Conservation (phyloP, 2,888 invertebrate genomes). For the Peribatodes rhomboidaria region DNA sequence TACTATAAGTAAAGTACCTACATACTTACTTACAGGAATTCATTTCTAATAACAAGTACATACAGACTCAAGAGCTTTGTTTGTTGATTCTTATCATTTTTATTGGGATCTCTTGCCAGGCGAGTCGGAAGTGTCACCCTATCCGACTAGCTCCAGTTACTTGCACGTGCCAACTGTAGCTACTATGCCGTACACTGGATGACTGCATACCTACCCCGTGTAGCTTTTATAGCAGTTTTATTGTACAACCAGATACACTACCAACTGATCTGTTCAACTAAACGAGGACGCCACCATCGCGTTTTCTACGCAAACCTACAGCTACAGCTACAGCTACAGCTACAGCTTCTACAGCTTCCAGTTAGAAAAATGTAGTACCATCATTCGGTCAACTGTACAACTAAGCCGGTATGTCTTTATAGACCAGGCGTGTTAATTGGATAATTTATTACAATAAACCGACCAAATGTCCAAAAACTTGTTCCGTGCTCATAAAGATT, state of each 20-base stretch:
- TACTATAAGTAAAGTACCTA: not conserved
- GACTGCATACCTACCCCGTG: not conserved
- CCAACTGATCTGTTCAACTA: not conserved
- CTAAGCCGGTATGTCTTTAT: not conserved
- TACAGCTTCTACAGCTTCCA: not conserved
- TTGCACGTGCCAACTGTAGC: slow-evolving; percentile 10
- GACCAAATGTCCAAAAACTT: not conserved
- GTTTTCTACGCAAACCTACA: not conserved
- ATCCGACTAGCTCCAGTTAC: slow-evolving; percentile 11
- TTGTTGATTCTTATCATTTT: not conserved
- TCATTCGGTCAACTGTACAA: not conserved
- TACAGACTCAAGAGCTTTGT: not conserved
- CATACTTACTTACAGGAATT: not conserved
- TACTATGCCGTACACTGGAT: slow-evolving; percentile 15
- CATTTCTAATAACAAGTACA: not conserved
- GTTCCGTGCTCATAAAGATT: not conserved
- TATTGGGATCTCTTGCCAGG: not conserved
- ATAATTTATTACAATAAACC: not conserved
- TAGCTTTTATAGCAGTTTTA: not conserved
- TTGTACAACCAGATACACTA: not conserved
- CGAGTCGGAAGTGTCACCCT: slow-evolving; percentile 17
- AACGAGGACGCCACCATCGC: not conserved
- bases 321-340: no score
- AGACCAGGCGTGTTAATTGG: not conserved
- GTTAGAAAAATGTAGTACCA: not conserved